These are phyloP conservation scores for Saccostrea echinata DNA, from an alignment of 1,140 invertebrate genomes.

Conservation along the genomic window DNA sequence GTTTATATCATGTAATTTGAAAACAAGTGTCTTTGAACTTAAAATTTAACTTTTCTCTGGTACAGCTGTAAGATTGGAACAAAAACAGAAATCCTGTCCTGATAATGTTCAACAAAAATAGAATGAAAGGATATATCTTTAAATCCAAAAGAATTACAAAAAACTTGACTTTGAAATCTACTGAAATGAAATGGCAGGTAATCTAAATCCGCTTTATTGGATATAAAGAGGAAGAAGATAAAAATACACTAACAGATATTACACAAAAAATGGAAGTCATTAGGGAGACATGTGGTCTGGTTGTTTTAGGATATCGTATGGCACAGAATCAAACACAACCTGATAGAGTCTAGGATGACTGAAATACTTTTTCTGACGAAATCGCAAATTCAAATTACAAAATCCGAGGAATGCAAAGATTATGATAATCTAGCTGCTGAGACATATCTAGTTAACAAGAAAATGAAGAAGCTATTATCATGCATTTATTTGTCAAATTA, in stretches of 20 bases:
- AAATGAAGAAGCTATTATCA: not conserved
- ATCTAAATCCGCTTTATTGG: slow-evolving; percentile 12
- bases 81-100: no score
- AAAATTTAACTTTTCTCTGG: no score
- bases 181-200: not conserved
- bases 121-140: slow-evolving; percentile 1
- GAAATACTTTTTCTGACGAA: not conserved
- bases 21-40: no score
- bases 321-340: not conserved
- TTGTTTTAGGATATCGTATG: not conserved
- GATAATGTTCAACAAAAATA: not conserved
- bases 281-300: slow-evolving; percentile 9
- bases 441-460: not conserved
- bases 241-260: not conserved
- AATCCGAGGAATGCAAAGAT: not conserved
- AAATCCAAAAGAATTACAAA: slow-evolving; percentile 12
- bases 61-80: no score
- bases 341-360: not conserved
- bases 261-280: not conserved
- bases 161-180: not conserved
- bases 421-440: not conserved
- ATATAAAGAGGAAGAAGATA: not conserved
- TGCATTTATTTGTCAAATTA: not conserved
- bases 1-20: no score
- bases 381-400: not conserved